A percentile compares a stretch with the other conserved stretches of the same genome.
Conservation (phyloP, 2,113 vertebrate genomes). For the Alouatta palliata region DNA sequence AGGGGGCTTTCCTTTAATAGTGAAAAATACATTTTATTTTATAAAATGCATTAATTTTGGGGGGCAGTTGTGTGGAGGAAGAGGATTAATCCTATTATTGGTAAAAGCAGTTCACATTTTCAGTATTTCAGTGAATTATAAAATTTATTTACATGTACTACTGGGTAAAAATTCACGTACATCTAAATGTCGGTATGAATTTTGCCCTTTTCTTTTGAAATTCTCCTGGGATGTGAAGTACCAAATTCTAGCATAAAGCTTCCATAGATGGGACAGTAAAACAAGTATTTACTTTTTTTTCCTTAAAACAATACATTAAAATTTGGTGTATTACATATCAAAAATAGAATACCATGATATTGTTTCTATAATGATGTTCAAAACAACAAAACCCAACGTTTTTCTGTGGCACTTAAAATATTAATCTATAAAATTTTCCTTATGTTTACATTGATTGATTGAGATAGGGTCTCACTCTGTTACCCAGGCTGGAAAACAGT, state of each 20-base stretch:
- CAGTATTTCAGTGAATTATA: constrained; percentile 31
- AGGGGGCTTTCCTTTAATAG: neutral
- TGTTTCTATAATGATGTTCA: neutral
- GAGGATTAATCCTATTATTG: neutral
- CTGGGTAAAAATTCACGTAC: constrained; percentile 12
- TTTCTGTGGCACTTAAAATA: neutral
- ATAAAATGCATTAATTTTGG: neutral
- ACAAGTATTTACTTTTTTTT: neutral
- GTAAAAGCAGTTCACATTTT: constrained; percentile 39
- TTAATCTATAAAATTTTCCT: neutral
- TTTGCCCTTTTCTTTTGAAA: constrained; percentile 15
- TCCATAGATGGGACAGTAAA: neutral
- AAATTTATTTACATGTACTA: neutral
- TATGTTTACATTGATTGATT: neutral
- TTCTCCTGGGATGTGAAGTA: neutral
- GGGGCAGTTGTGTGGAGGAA: neutral
- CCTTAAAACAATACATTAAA: neutral
- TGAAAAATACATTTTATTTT: constrained; percentile 37
- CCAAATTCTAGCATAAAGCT: neutral
- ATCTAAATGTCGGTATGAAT: neutral
- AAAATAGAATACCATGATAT: neutral
- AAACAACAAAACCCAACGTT: neutral
- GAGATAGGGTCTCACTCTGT: no score
- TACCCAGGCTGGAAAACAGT: no score
- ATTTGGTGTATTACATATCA: neutral